These are phyloP conservation scores for Hippocampus kuda DNA, from an alignment of 2,797 vertebrate genomes.

Conservation along the genomic window DNA sequence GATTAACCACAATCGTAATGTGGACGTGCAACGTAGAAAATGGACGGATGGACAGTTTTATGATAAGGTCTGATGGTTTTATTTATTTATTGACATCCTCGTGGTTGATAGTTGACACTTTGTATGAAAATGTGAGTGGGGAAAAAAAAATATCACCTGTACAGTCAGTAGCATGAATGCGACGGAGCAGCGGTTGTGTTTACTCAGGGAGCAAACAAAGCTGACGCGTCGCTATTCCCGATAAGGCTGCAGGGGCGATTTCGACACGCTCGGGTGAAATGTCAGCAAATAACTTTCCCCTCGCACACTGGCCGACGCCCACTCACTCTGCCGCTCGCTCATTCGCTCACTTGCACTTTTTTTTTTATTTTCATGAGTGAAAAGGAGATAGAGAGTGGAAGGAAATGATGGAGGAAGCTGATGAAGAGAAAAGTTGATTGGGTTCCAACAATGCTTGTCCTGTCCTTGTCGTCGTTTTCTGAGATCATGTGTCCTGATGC, in stretches of 20 bases:
- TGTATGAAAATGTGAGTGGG: neutral
- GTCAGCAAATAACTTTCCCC: conserved; percentile 8
- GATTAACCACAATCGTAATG: no score
- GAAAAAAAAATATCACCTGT: neutral
- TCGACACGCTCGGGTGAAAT: neutral
- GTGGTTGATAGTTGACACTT: neutral
- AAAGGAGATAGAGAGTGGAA: neutral
- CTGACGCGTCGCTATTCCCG: conserved; percentile 5
- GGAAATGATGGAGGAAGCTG: neutral
- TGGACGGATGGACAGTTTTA: neutral
- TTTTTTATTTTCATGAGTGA: neutral
- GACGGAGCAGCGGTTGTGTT: neutral
- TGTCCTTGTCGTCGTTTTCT: neutral
- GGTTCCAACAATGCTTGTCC: neutral
- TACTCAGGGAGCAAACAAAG: conserved; percentile 2
- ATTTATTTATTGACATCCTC: neutral
- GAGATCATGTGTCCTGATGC: neutral
- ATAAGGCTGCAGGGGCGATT: conserved; percentile 1
- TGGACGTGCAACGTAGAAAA: neutral
- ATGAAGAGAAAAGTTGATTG: neutral
- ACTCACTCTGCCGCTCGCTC: neutral
- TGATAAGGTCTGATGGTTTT: neutral
- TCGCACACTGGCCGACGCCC: neutral
- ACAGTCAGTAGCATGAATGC: neutral
- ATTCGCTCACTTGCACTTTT: neutral